Evolutionary conservation across 1,140 invertebrate species (phyloP), one percentile per base, ranked within the genome.

Genomic region (Caenorhabditis brenneri): DNA sequence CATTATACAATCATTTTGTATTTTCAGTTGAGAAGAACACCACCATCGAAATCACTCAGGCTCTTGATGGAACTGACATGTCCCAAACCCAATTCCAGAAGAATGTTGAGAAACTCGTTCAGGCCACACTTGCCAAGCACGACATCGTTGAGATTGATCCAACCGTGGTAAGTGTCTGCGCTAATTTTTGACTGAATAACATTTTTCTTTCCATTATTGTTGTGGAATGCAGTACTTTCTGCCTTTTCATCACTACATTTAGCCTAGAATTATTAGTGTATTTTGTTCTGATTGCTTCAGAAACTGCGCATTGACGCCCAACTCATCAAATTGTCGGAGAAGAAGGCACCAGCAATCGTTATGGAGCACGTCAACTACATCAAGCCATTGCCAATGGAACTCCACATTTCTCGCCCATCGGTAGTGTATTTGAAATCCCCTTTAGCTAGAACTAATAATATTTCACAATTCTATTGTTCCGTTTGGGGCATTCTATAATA

Each of bases 231-330:
- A 55, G 48, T 79, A 49, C 24, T 22, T 39, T 49, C 42, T 48
- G 27, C 27, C 16, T n/a, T n/a, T n/a, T n/a, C n/a, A n/a, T 55
- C 24, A 51, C 19, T 16, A 31, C 29, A 80, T 19, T 16, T 27
- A 19, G 27, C n/a, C 12, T 80, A 80, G 48, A 80, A 80, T 29
- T 7, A 27, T n/a, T 80, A 24, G 1, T 36, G 65, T 31, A 74
- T 42, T 42, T 74, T 31, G 51, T 46, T 49, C 29, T 49, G 36
- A 74, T 48, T 74, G 36, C 36, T 80, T 81, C 69, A 85, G 84
- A 85, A 85, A 74, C 51, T 85, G 24, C 55, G 53, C 27, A 85
- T 85, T 55, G 84, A 85, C n/a, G 80, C 79, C 27, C 84, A 85
- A 78, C 84, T 85, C 24, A 39, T 65, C 31, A 65, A 80, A 16